Percentiles rank a stretch among this genome's conserved stretches.
phyloP scores from a whole-genome alignment of 2,113 vertebrate genomes.

The Muntiacus muntjak region DNA sequence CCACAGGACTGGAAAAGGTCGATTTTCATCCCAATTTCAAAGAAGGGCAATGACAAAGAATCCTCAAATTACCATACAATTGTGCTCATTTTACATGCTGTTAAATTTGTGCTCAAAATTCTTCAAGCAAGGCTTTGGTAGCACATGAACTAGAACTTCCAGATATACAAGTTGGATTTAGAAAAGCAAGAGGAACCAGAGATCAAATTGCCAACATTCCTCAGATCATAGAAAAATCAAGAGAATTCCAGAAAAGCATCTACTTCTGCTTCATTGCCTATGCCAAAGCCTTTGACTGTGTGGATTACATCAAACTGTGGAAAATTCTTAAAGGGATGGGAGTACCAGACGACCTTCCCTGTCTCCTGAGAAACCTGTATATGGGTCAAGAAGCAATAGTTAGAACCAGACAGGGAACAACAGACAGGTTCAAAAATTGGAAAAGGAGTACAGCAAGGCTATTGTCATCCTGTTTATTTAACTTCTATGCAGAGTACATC shows the following conservation, averaged over 20 bases:
- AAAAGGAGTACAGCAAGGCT: background rate
- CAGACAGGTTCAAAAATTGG: background rate
- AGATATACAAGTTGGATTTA: background rate
- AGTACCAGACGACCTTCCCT: background rate
- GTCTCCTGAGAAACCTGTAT: background rate
- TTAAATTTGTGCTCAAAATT: background rate
- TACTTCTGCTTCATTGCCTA: background rate
- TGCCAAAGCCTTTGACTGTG: background rate
- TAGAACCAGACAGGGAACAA: background rate
- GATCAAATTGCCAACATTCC: background rate
- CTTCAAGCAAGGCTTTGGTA: background rate
- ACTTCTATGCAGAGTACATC: background rate
- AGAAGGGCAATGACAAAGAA: background rate
- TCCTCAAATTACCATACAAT: background rate
- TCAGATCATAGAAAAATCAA: background rate
- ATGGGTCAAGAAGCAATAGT: background rate
- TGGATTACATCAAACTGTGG: background rate
- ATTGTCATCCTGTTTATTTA: background rate
- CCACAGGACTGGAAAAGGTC: background rate
- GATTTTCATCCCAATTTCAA: background rate
- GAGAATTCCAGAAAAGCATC: background rate
- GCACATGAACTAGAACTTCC: background rate
- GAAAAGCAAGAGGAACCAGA: background rate
- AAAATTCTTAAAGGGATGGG: background rate
- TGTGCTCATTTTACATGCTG: background rate